Evolutionary conservation across 2,113 vertebrate genomes (phyloP), one percentile per base, ranked within the genome.

Genomic region (Platichthys stellatus): DNA sequence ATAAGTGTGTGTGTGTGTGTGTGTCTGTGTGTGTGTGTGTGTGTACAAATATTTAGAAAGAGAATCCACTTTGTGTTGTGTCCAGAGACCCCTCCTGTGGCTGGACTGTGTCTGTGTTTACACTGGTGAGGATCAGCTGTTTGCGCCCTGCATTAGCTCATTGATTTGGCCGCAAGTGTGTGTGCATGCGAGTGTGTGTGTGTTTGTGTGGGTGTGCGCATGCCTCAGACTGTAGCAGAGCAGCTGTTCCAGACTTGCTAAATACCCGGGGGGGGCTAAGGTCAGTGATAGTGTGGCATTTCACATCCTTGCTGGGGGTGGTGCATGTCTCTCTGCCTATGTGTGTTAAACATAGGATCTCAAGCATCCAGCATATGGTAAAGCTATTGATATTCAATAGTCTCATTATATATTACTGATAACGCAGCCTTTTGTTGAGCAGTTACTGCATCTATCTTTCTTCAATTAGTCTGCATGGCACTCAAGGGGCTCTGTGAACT

Each of bases 171-270:
- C 2, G 7, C 51, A 20, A 38, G 60, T 62, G 60, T 35, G 60
- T n/a, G 31, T 38, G 14, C 72, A 49, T 56, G 64, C 51, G 38
- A 35, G 28, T 43, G 47, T 63, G 24, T 56, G n/a, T 62, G 60
- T 64, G 54, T 53, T n/a, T n/a, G 28, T 45, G 47, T 69, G 60
- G 60, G 54, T 18, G 17, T 7, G 47, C 47, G 12, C 40, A 43
- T 43, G 40, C 51, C 15, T 72, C 67, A 72, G 63, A 72, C 43
- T 82, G 69, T 71, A 66, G 38, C 63, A 49, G 69, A 89, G 81
- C 90, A 91, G 90, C 88, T 93, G 92, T 82, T 85, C 23, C 47
- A 62, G 75, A 82, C 76, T 70, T 78, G 85, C 72, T 86, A 76
- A 71, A 84, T 76, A 83, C 81, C 66, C 20, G 63, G 18, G 0